These are phyloP conservation scores for Acronicta aceris DNA, from an alignment of 2,888 invertebrate species.

Conservation along the genomic window DNA sequence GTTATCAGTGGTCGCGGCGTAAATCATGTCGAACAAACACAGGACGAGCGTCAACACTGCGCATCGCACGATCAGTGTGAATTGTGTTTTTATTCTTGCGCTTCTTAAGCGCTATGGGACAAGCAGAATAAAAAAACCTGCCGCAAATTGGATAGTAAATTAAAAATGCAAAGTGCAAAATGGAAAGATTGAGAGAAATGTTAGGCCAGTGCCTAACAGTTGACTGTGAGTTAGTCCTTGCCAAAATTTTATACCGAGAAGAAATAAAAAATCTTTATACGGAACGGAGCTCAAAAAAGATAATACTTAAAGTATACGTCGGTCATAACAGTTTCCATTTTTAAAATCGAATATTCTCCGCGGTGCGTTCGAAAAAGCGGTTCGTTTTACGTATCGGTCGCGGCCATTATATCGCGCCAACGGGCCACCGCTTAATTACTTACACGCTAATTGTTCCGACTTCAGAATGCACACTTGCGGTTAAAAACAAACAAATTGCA, in stretches of 20 bases:
- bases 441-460: slow-evolving; percentile 74
- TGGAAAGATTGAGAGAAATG: background rate
- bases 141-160: background rate
- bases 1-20: slow-evolving; percentile 52
- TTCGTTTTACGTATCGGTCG: slow-evolving; percentile 73
- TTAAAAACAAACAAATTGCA: slow-evolving; percentile 43
- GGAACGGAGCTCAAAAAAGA: background rate
- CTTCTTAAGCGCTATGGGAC: slow-evolving; percentile 27
- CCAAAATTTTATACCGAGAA: background rate
- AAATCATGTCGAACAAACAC: slow-evolving; percentile 62
- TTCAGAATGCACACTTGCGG: slow-evolving; percentile 60
- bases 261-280: too few relatives aligned
- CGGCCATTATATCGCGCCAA: slow-evolving; percentile 72
- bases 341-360: slow-evolving; percentile 55
- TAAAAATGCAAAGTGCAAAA: too few relatives aligned
- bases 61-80: slow-evolving; percentile 59
- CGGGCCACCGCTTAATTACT: slow-evolving; percentile 79
- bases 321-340: slow-evolving; percentile 42
- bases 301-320: slow-evolving; percentile 16
- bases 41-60: slow-evolving; percentile 55
- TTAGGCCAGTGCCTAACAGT: too few relatives aligned
- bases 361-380: slow-evolving; percentile 60
- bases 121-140: slow-evolving; percentile 15
- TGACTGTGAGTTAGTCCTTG: background rate
- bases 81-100: slow-evolving; percentile 45